phyloP scores from a whole-genome alignment of 2,888 invertebrate genomes.

The Myopa tessellatipennis region DNA sequence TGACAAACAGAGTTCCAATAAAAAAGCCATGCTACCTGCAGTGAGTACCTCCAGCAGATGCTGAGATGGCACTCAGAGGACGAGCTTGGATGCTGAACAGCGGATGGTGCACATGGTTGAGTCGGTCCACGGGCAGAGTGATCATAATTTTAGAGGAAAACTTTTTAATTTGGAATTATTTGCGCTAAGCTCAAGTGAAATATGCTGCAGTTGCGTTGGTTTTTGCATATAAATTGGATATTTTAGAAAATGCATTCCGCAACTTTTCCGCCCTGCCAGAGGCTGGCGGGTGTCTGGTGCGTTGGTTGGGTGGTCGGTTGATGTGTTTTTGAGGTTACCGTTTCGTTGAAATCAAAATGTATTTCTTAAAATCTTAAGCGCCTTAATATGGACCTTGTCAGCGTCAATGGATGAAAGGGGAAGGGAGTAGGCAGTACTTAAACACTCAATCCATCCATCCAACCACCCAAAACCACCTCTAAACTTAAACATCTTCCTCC shows the following conservation, averaged over 20 bases:
- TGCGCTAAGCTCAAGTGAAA: conserved; percentile 15
- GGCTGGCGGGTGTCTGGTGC: not conserved
- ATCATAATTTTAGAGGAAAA: conserved; percentile 19
- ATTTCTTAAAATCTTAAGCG: not conserved
- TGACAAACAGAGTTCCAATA: too few relatives aligned
- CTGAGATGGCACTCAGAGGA: not conserved
- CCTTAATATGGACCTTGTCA: too few relatives aligned
- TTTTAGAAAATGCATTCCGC: conserved; percentile 27
- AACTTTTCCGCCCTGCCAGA: not conserved
- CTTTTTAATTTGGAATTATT: conserved; percentile 30
- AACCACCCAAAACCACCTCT: too few relatives aligned
- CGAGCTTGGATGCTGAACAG: too few relatives aligned
- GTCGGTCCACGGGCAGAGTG: too few relatives aligned
- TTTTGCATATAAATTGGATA: conserved; percentile 38
- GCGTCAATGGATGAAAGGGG: too few relatives aligned
- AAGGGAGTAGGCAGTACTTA: too few relatives aligned
- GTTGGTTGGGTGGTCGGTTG: not conserved
- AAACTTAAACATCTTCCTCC: too few relatives aligned
- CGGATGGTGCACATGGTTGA: too few relatives aligned
- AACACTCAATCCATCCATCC: too few relatives aligned
- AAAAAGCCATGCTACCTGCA: not conserved
- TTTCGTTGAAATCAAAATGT: conserved; percentile 23
- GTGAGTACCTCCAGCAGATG: not conserved
- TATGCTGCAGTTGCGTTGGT: conserved; percentile 18
- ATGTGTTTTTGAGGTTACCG: too few relatives aligned